Base-by-base conservation (phyloP, 2,113 vertebrate species). In the Eurystomus gularis region DNA sequence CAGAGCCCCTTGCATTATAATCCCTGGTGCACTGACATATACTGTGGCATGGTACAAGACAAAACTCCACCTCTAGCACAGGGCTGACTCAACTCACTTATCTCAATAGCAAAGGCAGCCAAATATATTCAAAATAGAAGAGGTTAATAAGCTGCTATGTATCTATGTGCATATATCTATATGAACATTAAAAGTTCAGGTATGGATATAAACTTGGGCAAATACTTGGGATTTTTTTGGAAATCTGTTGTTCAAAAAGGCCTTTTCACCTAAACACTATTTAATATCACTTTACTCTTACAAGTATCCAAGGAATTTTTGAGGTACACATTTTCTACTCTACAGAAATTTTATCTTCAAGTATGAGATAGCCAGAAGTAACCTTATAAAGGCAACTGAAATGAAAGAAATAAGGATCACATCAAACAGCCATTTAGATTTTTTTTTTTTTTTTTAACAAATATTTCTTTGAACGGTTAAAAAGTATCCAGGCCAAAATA, bases 401-500 rank as follows among this genome's bases (percentile, higher is more conserved):
- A 96, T 61, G 39, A 65, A 68, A 80, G 75, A 93, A 86, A 76
- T 37, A 73, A 60, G 82, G 91, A 78, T 86, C 71, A 86, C 17
- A 77, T 5, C 6, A 4, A 70, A 60, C 4, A 90, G 66, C 57
- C 73, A 95, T 9, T 8, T 51, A 28, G 52, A 33, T 69, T 14
- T 66, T 60, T 94, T 90, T 91, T 89, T 54, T 76, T 93, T 55
- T 87, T 83, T 57, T n/a, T n/a, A n/a, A 71, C 18, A 75, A 88
- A 70, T 88, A 93, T 87, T 96, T 96, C 65, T 94, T 89, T 64
- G 46, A 87, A 94, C 48, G 86, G 81, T 95, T 93, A 81, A 94
- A 97, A 96, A 97, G 75, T 84, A 77, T 66, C 54, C 54, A 69
- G 91, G 81, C 79, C 96, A 96, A 97, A 97, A 96, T 89, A 96